Evolutionary conservation across 2,888 invertebrate species (phyloP), one percentile per base, ranked within the genome.

Genomic region (Saturnia japonica): DNA sequence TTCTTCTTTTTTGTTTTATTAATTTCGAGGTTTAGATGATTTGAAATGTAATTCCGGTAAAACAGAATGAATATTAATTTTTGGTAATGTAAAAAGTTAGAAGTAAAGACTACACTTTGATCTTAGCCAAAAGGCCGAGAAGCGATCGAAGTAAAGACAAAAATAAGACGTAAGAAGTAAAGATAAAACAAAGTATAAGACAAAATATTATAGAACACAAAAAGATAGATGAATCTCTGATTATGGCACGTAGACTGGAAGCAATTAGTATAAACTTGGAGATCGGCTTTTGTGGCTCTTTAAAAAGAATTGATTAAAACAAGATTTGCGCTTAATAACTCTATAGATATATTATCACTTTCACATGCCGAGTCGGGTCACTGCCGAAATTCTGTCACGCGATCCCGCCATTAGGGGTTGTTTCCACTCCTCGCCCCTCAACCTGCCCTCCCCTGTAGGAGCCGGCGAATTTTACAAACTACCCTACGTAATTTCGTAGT

Each of bases 351-450:
- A 90, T 90, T 93, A 93, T 94, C 93, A 94, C 93, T 94, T 93
- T 94, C 93, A 89, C 89, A 84, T 87, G 87, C 84, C 84, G 88
- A 87, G 86, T 84, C 86, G 89, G 93, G 93, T 93, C 93, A 93
- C 91, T 93, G 93, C 90, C 93, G 90, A 93, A 93, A 93, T 92
- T 90, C 89, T 91, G 93, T 91, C 94, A 94, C 94, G 94, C 94
- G 88, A 94, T 93, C 80, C 88, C 83, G 87, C 94, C 93, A 94
- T 94, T 94, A 94, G 87, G 92, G 91, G 90, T 89, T 87, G 91
- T 89, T 88, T 84, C 80, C 78, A 78, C 85, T 85, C 85, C 82
- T 79, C 80, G 78, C 73, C 78, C 69, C 74, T 74, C 80, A 75
- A 74, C 70, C 74, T 70, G 70, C 74, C 77, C 73, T 67, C 73